Percentiles rank a stretch among this genome's conserved stretches.
These are phyloP conservation scores for Caenorhabditis latens DNA, from an alignment of 1,140 invertebrate species.

Conservation along the genomic window DNA sequence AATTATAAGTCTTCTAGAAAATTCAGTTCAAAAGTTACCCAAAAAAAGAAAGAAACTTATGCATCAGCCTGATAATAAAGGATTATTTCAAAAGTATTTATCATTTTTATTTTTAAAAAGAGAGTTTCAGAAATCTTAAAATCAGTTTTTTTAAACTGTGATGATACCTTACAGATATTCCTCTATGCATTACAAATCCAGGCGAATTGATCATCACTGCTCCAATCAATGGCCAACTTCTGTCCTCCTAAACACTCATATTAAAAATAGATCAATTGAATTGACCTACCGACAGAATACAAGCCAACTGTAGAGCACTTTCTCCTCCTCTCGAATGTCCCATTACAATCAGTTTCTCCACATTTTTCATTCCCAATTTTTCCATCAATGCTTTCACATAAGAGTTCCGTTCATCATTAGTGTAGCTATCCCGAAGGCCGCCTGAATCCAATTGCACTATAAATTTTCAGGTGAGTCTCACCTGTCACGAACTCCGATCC, in stretches of 20 bases:
- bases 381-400: constrained; percentile 22
- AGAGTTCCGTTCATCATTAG: constrained; percentile 43
- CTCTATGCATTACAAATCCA: constrained; percentile 9
- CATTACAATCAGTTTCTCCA: constrained; percentile 30
- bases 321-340: constrained; percentile 36
- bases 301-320: constrained; percentile 6
- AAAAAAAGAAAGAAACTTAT: too few relatives aligned
- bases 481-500: constrained; percentile 36
- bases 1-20: too few relatives aligned
- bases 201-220: constrained; percentile 23
- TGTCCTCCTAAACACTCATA: background rate
- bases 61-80: too few relatives aligned
- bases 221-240: constrained; percentile 38
- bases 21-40: too few relatives aligned
- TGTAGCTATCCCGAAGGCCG: constrained; percentile 7
- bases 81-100: too few relatives aligned
- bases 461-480: background rate
- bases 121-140: too few relatives aligned
- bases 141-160: background rate
- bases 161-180: constrained; percentile 21
- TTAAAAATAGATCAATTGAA: background rate
- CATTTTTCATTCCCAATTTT: constrained; percentile 34
- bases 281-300: background rate
- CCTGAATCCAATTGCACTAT: background rate
- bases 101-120: background rate